These are phyloP conservation scores for Astyanax mexicanus DNA, from an alignment of 2,797 vertebrate genomes.

Conservation along the genomic window DNA sequence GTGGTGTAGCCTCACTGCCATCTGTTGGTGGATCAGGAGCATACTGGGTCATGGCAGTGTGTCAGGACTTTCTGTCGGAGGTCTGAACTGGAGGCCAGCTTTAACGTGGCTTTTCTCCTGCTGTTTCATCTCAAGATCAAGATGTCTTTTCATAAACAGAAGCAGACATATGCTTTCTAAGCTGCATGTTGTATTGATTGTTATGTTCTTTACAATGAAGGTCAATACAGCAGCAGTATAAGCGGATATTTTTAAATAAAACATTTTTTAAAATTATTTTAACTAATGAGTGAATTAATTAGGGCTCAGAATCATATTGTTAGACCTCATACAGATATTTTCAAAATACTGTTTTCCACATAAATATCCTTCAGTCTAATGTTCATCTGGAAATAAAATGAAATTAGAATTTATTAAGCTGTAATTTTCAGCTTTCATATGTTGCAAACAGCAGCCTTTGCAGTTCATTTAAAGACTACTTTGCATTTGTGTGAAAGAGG, in stretches of 20 bases:
- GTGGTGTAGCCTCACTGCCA: conserved; percentile 1
- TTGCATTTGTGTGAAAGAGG: neutral
- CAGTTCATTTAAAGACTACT: neutral
- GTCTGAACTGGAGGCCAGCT: neutral
- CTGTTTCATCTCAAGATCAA: neutral
- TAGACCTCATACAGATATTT: conserved; percentile 23
- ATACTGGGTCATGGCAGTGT: neutral
- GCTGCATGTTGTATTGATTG: neutral
- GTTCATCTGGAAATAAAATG: neutral
- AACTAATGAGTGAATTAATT: no score
- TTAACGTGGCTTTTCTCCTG: no score
- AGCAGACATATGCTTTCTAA: neutral
- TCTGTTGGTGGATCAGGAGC: neutral
- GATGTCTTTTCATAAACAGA: neutral
- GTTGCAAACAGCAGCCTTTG: no score
- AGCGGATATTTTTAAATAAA: neutral
- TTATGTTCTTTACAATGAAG: neutral
- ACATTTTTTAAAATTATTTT: no score
- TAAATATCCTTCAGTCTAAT: neutral
- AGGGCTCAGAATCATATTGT: neutral
- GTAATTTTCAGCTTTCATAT: no score
- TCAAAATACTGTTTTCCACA: neutral
- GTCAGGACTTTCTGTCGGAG: neutral
- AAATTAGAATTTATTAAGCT: no score
- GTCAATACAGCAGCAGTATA: neutral